Base-by-base conservation (phyloP, 2,888 invertebrate species). In the Sarcophaga carnaria region DNA sequence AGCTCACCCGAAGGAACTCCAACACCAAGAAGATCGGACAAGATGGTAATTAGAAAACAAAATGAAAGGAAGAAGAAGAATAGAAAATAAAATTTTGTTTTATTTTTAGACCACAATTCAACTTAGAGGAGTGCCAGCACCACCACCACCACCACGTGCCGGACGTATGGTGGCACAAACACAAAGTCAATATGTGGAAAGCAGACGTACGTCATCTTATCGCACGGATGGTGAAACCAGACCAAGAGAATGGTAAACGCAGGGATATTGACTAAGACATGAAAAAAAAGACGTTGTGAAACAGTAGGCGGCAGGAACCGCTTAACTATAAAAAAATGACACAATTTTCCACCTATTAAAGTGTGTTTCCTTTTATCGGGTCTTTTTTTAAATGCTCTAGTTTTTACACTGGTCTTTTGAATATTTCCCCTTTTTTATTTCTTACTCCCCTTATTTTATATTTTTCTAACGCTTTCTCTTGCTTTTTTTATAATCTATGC, bases 1-100 rank as follows among this genome's bases (percentile, higher is more conserved):
- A 93, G 93, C 11, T 94, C 93, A 14, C 93, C 93, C 62, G 95
- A 95, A 90, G 94, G 94, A 0, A 95, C 95, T 27, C 95, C 95
- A 0, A 94, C 94, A 2, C 94, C 94, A 2, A 93, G 94, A 14
- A 92, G 95, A 67, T 90, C 94, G 45, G 92, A 91, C 60, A 90
- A 91, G 66, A 89, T 92, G 92, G 93, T 93, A 89, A 90, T 88
- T 82, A 8, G 10, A 69, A 37, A 54, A 0, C 14, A 5, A 75
- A 74, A 54, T 80, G 17, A 37, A 37, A 37, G 2, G 8, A 37
- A 37, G 22, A 37, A 37, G 8, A 37, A 37, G 10, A 10, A 8
- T 10, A 10, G 8, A 10, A 37, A 37, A 37, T 37, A 10, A 37
- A 37, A 8, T 37, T 37, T 27, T 2, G 10, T 0, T 37, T 37